Evolutionary conservation across 2,888 invertebrate species (phyloP).

Genomic region (Eustalomyia histrio): DNA sequence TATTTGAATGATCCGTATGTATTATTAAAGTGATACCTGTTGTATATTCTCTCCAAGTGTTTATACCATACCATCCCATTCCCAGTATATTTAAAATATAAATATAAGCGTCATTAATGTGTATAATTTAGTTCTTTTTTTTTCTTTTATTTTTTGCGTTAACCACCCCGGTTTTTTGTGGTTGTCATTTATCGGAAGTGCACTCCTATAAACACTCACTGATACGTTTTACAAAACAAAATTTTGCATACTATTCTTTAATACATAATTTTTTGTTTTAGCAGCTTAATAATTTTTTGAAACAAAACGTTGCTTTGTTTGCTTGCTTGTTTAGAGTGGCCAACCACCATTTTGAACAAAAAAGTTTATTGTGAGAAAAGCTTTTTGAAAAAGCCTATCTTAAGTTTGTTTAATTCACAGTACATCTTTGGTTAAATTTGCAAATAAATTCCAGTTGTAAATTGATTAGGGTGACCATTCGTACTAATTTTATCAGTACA

Average conservation of each 20-base stretch:
- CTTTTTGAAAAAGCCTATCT: neutral
- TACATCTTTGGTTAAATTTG: no score
- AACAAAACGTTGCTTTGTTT: conserved; percentile 1
- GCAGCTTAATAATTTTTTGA: neutral
- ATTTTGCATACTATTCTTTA: conserved; percentile 2
- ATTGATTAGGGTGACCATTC: no score
- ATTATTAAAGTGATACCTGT: neutral
- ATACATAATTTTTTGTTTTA: neutral
- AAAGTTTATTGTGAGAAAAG: neutral
- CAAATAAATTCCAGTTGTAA: no score
- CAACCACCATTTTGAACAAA: neutral
- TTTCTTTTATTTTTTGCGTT: neutral
- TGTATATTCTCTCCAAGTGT: neutral
- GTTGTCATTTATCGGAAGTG: conserved; percentile 58
- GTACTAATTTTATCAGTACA: no score
- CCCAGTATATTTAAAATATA: conserved; percentile 22
- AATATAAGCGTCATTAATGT: conserved; percentile 41
- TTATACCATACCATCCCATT: neutral
- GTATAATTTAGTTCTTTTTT: neutral
- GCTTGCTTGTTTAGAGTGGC: neutral
- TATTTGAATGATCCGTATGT: neutral
- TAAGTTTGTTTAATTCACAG: no score
- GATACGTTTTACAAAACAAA: neutral
- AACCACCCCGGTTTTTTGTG: conserved; percentile 48
- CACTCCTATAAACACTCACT: conserved; percentile 43